Conservation (phyloP, 2,113 vertebrate species). For the Scolopax mira region DNA sequence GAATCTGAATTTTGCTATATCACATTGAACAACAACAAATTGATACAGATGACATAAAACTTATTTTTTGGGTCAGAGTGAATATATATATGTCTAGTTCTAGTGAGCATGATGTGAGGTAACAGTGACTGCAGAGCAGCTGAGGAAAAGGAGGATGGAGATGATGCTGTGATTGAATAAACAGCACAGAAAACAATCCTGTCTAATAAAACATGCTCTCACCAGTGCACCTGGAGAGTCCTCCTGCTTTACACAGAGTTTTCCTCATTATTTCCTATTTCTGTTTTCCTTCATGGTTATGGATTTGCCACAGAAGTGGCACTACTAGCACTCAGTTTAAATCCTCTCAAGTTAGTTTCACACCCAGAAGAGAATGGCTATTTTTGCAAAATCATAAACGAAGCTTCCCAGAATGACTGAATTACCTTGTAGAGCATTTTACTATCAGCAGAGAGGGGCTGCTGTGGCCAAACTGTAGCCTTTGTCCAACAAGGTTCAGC, state of each 20-base stretch:
- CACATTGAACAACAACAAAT: accelerated
- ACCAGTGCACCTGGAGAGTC: constrained; percentile 20
- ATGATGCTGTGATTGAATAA: constrained; percentile 5
- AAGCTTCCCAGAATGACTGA: background rate
- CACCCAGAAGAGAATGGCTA: background rate
- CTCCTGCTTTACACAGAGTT: background rate
- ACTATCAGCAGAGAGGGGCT: background rate
- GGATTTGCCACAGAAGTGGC: constrained; percentile 7
- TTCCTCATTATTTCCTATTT: constrained; percentile 22
- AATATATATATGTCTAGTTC: background rate
- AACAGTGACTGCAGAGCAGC: background rate
- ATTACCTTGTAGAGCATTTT: background rate
- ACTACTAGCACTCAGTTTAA: background rate
- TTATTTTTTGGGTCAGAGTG: background rate
- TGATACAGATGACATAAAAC: background rate
- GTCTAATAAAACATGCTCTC: constrained; percentile 20
- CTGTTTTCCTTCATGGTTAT: constrained; percentile 11
- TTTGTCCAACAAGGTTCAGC: background rate
- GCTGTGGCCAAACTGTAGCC: background rate
- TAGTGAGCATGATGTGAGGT: background rate
- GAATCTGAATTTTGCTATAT: background rate
- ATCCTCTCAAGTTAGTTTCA: constrained; percentile 1
- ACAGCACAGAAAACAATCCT: constrained; percentile 17
- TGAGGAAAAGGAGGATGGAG: background rate
- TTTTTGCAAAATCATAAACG: constrained; percentile 25